Evolutionary conservation across 2,888 invertebrate species (phyloP), one percentile per base, ranked within the genome.

Genomic region (Punctoribates punctum): DNA sequence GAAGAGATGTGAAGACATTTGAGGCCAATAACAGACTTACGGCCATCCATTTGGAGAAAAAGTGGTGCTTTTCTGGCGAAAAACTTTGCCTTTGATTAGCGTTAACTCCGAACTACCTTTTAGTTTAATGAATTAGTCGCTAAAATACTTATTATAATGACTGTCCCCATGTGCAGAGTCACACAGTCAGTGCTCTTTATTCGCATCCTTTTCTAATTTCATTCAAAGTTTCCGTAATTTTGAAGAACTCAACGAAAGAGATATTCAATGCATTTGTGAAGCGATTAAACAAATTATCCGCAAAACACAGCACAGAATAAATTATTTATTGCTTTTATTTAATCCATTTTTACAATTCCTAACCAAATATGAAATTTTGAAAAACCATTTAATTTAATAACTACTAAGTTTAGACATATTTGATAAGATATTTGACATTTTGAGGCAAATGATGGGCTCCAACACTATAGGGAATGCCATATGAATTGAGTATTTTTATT

Each of bases 221-320:
- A 57, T 57, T 57, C n/a, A n/a, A 13, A 57, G 57, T 57, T 57
- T 57, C 57, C 57, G 9, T 23, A 57, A 57, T 23, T 57, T 48
- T 17, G 11, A 20, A 20, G 57, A 57, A 57, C n/a, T 17, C n/a
- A 57, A 57, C n/a, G 20, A 57, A n/a, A 57, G 4, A 57, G 23
- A 25, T 13, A 25, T 20, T n/a, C 25, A 54, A 54, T 6, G 54
- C 8, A 25, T 57, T 13, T 11, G 11, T 25, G 25, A 57, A 57
- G 20, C 11, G 23, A 9, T 57, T 11, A 25, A 57, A 57, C 25
- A 15, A 17, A 48, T 48, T 48, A 17, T 48, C 34, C 34, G 34
- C 34, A 34, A 34, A 34, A 34, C 34, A 34, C 34, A 34, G 3
- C 34, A 34, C 34, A 34, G 8, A 8, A 34, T 34, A 34, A 34